phyloP scores from a whole-genome alignment of 2,888 invertebrate genomes.

The Tuberolachnus salignus region DNA sequence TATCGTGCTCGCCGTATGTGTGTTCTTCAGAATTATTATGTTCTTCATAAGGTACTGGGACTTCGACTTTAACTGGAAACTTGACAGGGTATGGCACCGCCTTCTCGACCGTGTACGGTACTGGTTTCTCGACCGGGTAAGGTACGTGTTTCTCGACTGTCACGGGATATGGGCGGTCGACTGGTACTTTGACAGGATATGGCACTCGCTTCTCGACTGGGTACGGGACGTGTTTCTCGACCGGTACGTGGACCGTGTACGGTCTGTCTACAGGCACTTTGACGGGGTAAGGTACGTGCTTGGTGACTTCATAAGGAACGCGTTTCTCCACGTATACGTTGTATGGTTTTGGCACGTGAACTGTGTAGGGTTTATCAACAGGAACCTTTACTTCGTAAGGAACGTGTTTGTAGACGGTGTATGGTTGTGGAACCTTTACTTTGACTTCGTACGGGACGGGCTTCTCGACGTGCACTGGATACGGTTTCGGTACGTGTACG shows the following conservation, averaged over 20 bases:
- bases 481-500: too few species aligned
- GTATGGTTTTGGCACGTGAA: slow-evolving; percentile 73
- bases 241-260: slow-evolving; percentile 67
- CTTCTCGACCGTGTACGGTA: slow-evolving; percentile 68
- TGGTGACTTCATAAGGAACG: too few species aligned
- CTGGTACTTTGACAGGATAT: slow-evolving; percentile 71
- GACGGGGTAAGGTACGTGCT: too few species aligned
- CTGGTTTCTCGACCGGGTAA: slow-evolving; percentile 76
- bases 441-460: slow-evolving; percentile 61
- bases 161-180: slow-evolving; percentile 63
- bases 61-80: too few species aligned
- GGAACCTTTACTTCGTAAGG: too few species aligned
- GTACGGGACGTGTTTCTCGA: slow-evolving; percentile 63
- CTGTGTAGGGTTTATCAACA: too few species aligned
- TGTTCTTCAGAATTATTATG: too few species aligned
- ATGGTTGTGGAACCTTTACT: too few species aligned
- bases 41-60: too few species aligned
- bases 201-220: slow-evolving; percentile 60
- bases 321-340: slow-evolving; percentile 78
- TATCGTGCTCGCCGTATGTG: too few species aligned
- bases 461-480: slow-evolving; percentile 59
- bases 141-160: slow-evolving; percentile 59
- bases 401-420: too few species aligned
- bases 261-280: slow-evolving; percentile 60
- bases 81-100: slow-evolving; percentile 77